These are phyloP conservation scores for Aspidiotus rigidus DNA, from an alignment of 2,888 invertebrate genomes.

Conservation along the genomic window DNA sequence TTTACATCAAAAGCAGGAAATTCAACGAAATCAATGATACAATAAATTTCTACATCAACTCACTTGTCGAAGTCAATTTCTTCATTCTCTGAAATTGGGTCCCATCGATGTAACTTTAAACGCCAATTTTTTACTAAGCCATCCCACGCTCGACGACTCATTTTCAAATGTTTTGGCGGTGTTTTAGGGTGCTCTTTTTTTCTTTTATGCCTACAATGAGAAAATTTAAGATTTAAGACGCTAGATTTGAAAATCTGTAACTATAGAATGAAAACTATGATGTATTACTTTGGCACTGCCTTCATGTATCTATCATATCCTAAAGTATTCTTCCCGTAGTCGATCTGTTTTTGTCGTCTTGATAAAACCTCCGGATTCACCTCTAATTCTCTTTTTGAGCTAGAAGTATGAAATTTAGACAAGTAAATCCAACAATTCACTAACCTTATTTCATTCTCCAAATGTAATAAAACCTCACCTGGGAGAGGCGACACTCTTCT, in stretches of 20 bases:
- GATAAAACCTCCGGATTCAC: conserved; percentile 60
- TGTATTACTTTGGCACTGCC: conserved; percentile 55
- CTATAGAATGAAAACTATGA: not conserved
- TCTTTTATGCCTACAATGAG: conserved; percentile 46
- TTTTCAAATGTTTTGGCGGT: conserved; percentile 77
- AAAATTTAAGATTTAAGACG: not conserved
- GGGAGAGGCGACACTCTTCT: conserved; percentile 7
- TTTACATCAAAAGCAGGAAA: not conserved
- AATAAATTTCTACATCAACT: not conserved
- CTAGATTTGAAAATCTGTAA: not conserved
- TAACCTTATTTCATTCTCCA: not conserved
- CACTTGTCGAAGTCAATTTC: conserved; percentile 31
- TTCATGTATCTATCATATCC: conserved; percentile 70
- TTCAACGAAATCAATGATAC: not conserved
- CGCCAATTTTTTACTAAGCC: conserved; percentile 80
- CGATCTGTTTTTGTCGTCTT: conserved; percentile 84
- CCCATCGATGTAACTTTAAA: conserved; percentile 70
- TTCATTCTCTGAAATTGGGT: conserved; percentile 43
- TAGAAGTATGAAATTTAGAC: conserved; percentile 6
- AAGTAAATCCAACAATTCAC: not conserved
- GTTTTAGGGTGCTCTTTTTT: conserved; percentile 71
- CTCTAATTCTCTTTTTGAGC: conserved; percentile 46
- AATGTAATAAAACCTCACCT: conserved; percentile 1
- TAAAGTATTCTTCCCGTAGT: conserved; percentile 86
- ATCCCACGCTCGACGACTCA: conserved; percentile 89